Evolutionary conservation across 2,888 invertebrate genomes (phyloP), one percentile per base, ranked within the genome.

Genomic region (Fissipunctia ypsillon): DNA sequence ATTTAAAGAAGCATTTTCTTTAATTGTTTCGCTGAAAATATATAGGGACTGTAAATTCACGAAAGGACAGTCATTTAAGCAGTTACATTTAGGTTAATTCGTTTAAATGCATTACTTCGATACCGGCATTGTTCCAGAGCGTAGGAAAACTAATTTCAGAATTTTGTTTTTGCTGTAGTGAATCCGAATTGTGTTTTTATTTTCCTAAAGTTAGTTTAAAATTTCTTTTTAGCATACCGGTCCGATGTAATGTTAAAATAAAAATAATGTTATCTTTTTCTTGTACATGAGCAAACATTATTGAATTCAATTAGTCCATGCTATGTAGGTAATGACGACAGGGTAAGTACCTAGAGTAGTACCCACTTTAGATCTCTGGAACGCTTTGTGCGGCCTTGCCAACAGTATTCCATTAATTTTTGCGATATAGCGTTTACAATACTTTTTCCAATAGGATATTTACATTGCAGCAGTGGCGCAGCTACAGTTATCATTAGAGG

Each of bases 1-100:
- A 94, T 94, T 94, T 92, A 89, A 91, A 89, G 85, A 88, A 92
- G 90, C 90, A 91, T 91, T 88, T 91, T 87, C 87, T 91, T 92
- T 93, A 94, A 94, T 94, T 93, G 93, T 90, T 87, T 79, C 63
- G 38, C 76, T 68, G 82, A 80, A 87, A 88, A 88, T 89, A 90
- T 92, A 93, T 91, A 89, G 91, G 85, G 90, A 87, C 80, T 82
- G 90, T 93, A 91, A 93, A 93, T 93, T 92, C 86, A 76, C 82
- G 76, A 86, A 88, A 88, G 89, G 90, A 88, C 89, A 87, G 75
- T 81, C 65, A 86, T 88, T 89, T 86, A 83, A 80, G 86, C 84
- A 77, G 43, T 73, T 68, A 84, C 84, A 84, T 88, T 90, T 88
- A 77, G 84, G 76, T 84, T 74, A 85, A 81, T 83, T 84, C 61